These are phyloP conservation scores for Triops longicaudatus DNA, from an alignment of 1,140 invertebrate genomes.

Conservation along the genomic window DNA sequence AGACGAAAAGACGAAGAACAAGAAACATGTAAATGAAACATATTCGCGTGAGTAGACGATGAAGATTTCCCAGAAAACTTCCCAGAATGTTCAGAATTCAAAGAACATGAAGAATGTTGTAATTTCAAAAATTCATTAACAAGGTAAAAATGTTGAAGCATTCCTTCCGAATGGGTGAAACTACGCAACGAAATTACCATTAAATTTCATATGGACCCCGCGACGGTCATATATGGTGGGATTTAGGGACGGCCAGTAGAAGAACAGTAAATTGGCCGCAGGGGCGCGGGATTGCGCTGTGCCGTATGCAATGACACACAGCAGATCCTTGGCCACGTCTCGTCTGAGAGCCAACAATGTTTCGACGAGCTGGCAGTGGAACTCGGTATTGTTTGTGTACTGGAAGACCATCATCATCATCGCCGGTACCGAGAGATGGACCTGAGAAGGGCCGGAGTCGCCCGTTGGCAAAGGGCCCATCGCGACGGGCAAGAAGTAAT, in stretches of 20 bases:
- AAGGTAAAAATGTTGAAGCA: not conserved
- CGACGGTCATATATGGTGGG: constrained; percentile 84
- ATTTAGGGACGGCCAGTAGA: constrained; percentile 99
- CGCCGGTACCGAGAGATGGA: constrained; percentile 76
- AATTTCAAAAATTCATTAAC: not conserved
- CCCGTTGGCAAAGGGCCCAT: constrained; percentile 52
- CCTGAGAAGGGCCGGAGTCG: constrained; percentile 2
- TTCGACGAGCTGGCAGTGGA: constrained; percentile 89
- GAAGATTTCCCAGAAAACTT: not conserved
- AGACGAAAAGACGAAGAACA: constrained; percentile 16
- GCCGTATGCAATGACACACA: constrained; percentile 94
- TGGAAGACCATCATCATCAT: constrained; percentile 97
- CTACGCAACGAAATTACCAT: constrained; percentile 53
- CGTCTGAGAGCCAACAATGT: constrained; percentile 87
- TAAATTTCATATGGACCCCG: constrained; percentile 78
- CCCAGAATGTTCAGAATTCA: not conserved
- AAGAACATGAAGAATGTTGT: not conserved
- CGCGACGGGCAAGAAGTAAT: constrained; percentile 92
- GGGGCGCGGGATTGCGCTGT: constrained; percentile 80
- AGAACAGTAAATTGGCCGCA: constrained; percentile 92
- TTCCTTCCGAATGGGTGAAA: not conserved
- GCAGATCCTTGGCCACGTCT: constrained; percentile 80
- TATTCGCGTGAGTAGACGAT: not conserved
- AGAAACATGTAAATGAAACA: not conserved
- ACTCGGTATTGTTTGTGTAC: constrained; percentile 82